Evolutionary conservation across 2,113 vertebrate genomes (phyloP), one percentile per base, ranked within the genome.

Genomic region (Macquaria ambigua): DNA sequence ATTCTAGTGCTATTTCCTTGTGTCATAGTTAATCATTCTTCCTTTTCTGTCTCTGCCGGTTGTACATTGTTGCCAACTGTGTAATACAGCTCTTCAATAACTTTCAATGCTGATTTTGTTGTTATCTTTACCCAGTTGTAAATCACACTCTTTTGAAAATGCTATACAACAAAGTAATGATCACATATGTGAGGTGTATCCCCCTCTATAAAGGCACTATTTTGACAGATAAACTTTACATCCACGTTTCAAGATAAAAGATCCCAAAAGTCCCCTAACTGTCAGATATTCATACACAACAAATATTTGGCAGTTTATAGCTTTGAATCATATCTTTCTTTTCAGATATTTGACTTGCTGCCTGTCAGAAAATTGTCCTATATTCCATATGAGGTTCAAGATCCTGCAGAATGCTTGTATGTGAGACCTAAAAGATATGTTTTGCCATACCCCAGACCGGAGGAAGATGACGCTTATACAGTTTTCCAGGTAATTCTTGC

Each of bases 281-380:
- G 31, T 53, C 77, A 53, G 56, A 21, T 70, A 1, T 14, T 28
- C 37, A 34, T 10, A 31, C 0, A 12, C 1, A n/a, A n/a, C 12
- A 31, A 31, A 23, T 5, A 31, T n/a, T 16, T 70, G 56, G 8
- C 8, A 18, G 3, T 25, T 66, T 15, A 23, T 21, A 43, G 8
- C 8, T 34, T 63, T 80, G 3, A 48, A 70, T 20, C 1, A 14
- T 58, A 8, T 9, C 48, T 63, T 67, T 64, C 23, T 64, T 53
- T 68, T 10, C 73, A 96, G 95, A 91, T 96, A 28, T 95, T 94
- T 43, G 1, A 74, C 0, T 34, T 95, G 85, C 52, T 96, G 67
- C 93, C 93, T 1, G 72, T 91, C 37, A 88, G 4, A 11, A 83
- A 18, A 48, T 0, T 1, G 3, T 23, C 63, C 4, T 0, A 23